Base-by-base conservation (phyloP, 2,888 invertebrate species). In the Folsomia candida region DNA sequence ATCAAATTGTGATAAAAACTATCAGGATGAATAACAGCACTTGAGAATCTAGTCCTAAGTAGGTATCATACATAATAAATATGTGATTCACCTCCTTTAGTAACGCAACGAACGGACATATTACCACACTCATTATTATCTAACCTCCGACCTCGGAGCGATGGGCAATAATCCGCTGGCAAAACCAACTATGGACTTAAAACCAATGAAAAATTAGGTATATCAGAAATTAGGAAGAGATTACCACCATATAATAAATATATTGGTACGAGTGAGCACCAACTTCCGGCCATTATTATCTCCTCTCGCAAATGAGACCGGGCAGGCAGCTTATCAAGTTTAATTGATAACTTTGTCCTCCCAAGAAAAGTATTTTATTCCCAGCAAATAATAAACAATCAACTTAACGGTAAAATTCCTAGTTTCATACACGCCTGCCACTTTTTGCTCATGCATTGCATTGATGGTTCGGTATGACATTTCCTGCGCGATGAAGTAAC, bases 401-500 rank as follows among this genome's bases (percentile, higher is more conserved):
- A n/a, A n/a, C n/a, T n/a, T n/a, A n/a, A n/a, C n/a, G n/a, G n/a
- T n/a, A n/a, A n/a, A n/a, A n/a, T n/a, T n/a, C n/a, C n/a, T n/a
- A n/a, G n/a, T n/a, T n/a, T n/a, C n/a, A n/a, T n/a, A n/a, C n/a
- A n/a, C n/a, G n/a, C n/a, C n/a, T n/a, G n/a, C n/a, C n/a, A n/a
- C n/a, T n/a, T n/a, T n/a, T n/a, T n/a, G n/a, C n/a, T n/a, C n/a
- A n/a, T n/a, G n/a, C n/a, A n/a, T n/a, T 47, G 47, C 47, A 11
- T 11, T 47, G 47, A 47, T 47, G 47, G n/a, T n/a, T n/a, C n/a
- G n/a, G n/a, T n/a, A 47, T 72, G 63, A 71, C 72, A 75, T 77
- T 77, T 77, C 75, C 75, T 73, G 65, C 74, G 67, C 57, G 57
- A 61, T 69, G 63, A 66, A 67, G 64, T 74, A 51, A 73, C 73